Evolutionary conservation across 2,888 invertebrate genomes (phyloP), one percentile per base, ranked within the genome.

Genomic region (Liopterus haemorrhoidalis): DNA sequence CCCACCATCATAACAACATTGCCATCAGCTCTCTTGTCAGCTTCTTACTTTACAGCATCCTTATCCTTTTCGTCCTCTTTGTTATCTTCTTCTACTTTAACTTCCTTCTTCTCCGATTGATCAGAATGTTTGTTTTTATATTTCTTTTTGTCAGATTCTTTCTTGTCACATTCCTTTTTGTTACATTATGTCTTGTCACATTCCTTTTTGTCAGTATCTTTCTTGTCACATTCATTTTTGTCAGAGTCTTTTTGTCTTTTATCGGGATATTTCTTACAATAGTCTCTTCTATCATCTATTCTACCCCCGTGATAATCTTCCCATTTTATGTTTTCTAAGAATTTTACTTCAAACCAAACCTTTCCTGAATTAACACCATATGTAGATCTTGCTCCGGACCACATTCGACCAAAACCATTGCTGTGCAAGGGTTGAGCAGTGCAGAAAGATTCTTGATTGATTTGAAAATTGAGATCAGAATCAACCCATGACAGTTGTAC

Each of bases 1-100:
- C 97, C 97, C 57, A 92, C 86, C 82, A 96, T 83, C 73, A 96
- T 82, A 50, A 94, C 80, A 46, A 94, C 84, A n/a, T n/a, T n/a
- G n/a, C n/a, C 41, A n/a, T n/a, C 19, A 22, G 40, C 30, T 31
- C 12, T 28, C 11, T 39, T 45, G n/a, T 47, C 48, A n/a, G n/a
- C n/a, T 39, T 50, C 48, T 8, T 19, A 16, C 32, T 45, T 42
- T 6, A 20, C 14, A 49, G 49, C 35, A 41, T 45, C 41, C 22
- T 38, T 41, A 22, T 16, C 11, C 15, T 43, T 44, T 40, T 41
- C 33, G 30, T 41, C 30, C 11, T 49, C 47, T 39, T 22, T 31
- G n/a, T 15, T 12, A 31, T 35, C 42, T 32, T 18, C 24, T 11
- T 41, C 40, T 36, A 33, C 46, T 16, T 49, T 47, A 36, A 44